Percentiles rank a stretch among this genome's conserved stretches.
Evolutionary conservation across 2,797 vertebrate species (phyloP).

Genomic region (Macroramphosus scolopax): DNA sequence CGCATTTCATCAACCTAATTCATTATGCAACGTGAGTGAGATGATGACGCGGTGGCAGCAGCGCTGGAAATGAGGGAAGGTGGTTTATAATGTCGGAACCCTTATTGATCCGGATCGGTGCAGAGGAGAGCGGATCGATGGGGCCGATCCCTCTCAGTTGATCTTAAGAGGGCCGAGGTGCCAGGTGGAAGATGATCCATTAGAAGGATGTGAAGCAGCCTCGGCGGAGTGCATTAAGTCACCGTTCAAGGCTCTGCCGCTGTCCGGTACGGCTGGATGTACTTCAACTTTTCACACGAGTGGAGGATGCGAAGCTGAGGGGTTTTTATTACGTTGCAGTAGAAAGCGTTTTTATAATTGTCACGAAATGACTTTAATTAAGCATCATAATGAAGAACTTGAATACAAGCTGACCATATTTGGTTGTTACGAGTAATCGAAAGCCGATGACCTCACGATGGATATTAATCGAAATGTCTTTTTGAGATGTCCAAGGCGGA

Average conservation of each 20-base stretch:
- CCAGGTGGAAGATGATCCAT: constrained; percentile 75
- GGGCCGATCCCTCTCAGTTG: constrained; percentile 69
- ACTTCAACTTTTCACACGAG: too few relatives aligned
- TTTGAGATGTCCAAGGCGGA: too few relatives aligned
- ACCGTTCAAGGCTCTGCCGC: constrained; percentile 62
- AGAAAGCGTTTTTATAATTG: too few relatives aligned
- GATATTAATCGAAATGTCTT: too few relatives aligned
- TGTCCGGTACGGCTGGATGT: constrained; percentile 40
- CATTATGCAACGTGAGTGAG: constrained; percentile 33
- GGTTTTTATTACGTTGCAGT: too few relatives aligned
- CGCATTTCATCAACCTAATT: constrained; percentile 46
- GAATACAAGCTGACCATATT: too few relatives aligned
- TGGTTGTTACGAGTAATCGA: too few relatives aligned
- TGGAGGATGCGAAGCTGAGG: too few relatives aligned
- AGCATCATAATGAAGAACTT: too few relatives aligned
- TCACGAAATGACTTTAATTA: too few relatives aligned
- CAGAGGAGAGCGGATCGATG: constrained; percentile 59
- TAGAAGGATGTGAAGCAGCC: constrained; percentile 60
- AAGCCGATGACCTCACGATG: too few relatives aligned
- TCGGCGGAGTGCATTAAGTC: constrained; percentile 68
- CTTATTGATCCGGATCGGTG: constrained; percentile 61
- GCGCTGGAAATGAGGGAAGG: constrained; percentile 29
- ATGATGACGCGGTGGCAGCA: constrained; percentile 36
- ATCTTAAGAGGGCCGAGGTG: constrained; percentile 69
- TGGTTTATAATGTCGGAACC: constrained; percentile 62